Conservation (phyloP, 2,888 invertebrate species). For the Pomacea canaliculata region DNA sequence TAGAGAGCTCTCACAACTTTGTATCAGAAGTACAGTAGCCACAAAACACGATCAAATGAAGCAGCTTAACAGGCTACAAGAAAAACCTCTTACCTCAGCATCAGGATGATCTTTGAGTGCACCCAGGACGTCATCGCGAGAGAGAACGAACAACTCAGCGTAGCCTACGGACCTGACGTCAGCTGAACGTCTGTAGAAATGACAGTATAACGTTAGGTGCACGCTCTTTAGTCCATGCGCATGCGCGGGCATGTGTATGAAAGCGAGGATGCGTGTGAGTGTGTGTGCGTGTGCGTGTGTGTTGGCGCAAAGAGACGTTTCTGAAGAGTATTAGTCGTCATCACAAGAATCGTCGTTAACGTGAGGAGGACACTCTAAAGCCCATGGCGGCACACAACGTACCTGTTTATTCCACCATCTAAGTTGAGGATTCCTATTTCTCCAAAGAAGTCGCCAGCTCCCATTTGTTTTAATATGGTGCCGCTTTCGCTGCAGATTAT, state of each 20-base stretch:
- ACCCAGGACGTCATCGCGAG: constrained; percentile 91
- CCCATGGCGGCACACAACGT: constrained; percentile 53
- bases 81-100: constrained; percentile 77
- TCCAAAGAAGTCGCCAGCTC: constrained; percentile 97
- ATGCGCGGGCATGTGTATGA: no score
- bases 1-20: no score
- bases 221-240: no score
- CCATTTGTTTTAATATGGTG: constrained; percentile 93
- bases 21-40: no score
- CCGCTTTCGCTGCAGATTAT: constrained; percentile 83
- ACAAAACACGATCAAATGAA: no score
- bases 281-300: no score
- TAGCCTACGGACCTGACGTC: constrained; percentile 96
- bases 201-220: not conserved
- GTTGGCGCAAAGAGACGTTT: no score
- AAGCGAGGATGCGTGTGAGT: no score
- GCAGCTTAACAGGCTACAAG: not conserved
- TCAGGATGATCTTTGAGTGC: constrained; percentile 98
- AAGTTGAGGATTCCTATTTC: constrained; percentile 96
- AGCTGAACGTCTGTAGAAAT: constrained; percentile 84
- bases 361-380: no score
- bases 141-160: constrained; percentile 92
- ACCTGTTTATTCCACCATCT: constrained; percentile 93
- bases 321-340: no score
- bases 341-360: not conserved